These are phyloP conservation scores for Oligia latruncula DNA, from an alignment of 2,888 invertebrate species.

Conservation along the genomic window DNA sequence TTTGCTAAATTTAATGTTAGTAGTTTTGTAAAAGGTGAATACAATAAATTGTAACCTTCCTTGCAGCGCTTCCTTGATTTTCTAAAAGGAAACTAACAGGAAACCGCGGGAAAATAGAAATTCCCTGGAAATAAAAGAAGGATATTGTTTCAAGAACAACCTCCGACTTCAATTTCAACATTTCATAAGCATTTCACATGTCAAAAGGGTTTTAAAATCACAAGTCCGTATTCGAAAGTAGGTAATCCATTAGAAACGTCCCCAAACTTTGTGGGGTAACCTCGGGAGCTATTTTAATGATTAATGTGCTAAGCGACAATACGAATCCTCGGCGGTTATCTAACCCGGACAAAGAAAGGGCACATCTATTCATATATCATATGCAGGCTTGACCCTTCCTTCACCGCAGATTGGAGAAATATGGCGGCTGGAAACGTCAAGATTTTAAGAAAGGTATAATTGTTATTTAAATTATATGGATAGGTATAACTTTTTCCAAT, in stretches of 20 bases:
- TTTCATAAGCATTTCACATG: not conserved
- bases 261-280: slow-evolving; percentile 71
- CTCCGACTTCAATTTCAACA: not conserved
- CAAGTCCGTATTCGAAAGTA: slow-evolving; percentile 49
- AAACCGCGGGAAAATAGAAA: not conserved
- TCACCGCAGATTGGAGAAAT: slow-evolving; percentile 64
- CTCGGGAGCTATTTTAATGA: slow-evolving; percentile 80
- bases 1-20: not conserved
- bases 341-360: slow-evolving; percentile 82
- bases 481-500: not conserved
- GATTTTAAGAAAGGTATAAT: not conserved
- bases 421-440: slow-evolving; percentile 36
- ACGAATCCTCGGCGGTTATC: slow-evolving; percentile 80
- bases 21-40: not conserved
- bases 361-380: slow-evolving; percentile 85
- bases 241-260: slow-evolving; percentile 58
- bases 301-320: slow-evolving; percentile 84
- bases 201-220: slow-evolving; percentile 52
- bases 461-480: not conserved
- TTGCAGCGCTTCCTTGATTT: not conserved
- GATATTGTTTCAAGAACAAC: not conserved
- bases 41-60: not conserved
- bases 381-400: slow-evolving; percentile 87
- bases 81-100: not conserved
- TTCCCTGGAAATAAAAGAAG: not conserved